Evolutionary conservation across 2,797 vertebrate species (phyloP).

Genomic region (Syngnathus acus): DNA sequence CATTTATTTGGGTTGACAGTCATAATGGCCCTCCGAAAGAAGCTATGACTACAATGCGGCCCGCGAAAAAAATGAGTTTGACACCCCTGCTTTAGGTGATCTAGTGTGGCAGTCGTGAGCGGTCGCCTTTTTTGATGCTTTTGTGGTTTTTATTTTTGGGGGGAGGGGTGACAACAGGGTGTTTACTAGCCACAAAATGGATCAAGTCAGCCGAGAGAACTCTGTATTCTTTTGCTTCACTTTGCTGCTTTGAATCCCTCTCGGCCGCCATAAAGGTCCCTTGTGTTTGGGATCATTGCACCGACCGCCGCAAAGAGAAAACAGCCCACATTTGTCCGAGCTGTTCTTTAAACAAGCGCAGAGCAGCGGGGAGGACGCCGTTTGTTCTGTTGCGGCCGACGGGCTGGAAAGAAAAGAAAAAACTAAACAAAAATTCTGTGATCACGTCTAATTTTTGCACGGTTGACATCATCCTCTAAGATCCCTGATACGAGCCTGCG

Average conservation of each 20-base stretch:
- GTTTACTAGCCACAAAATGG: conserved; percentile 44
- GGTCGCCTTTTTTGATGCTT: conserved; percentile 54
- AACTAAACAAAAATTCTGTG: conserved; percentile 21
- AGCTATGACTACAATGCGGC: too few relatives aligned
- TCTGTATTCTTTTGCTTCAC: conserved; percentile 38
- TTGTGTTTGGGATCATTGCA: conserved; percentile 41
- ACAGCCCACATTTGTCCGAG: conserved; percentile 52
- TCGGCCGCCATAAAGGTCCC: conserved; percentile 37
- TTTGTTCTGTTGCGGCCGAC: background rate
- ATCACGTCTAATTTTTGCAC: conserved; percentile 29
- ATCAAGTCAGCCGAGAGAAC: conserved; percentile 49
- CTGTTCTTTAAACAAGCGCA: conserved; percentile 47
- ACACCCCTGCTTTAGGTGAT: too few relatives aligned
- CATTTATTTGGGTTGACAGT: too few relatives aligned
- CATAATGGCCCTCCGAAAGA: too few relatives aligned
- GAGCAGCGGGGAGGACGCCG: conserved; percentile 37
- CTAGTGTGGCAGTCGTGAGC: conserved; percentile 44
- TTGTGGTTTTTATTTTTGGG: conserved; percentile 26
- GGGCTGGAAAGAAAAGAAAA: background rate
- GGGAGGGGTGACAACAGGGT: conserved; percentile 30
- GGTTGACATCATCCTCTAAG: conserved; percentile 18
- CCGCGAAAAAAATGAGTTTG: too few relatives aligned
- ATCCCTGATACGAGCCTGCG: conserved; percentile 12
- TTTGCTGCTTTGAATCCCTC: conserved; percentile 43
- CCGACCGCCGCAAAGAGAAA: conserved; percentile 56